Conservation (phyloP, 2,888 invertebrate species). For the Clivina fossor region DNA sequence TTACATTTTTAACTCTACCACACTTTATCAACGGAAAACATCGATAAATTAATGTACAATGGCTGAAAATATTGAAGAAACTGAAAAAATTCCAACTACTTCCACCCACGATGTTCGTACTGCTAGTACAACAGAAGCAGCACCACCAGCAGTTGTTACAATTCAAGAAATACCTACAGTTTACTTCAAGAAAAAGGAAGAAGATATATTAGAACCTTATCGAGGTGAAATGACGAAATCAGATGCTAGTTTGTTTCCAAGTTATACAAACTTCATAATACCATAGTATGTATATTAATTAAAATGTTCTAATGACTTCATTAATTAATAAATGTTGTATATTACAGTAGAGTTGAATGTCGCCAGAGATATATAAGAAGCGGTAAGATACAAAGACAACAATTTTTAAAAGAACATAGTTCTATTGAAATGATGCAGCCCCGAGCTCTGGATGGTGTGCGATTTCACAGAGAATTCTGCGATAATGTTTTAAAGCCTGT, state of each 20-base stretch:
- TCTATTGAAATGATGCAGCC: constrained; percentile 63
- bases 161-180: neutral
- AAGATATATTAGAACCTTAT: constrained; percentile 9
- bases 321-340: constrained; percentile 3
- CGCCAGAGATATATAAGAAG: constrained; percentile 60
- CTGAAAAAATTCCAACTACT: neutral
- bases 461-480: constrained; percentile 66
- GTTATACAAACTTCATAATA: constrained; percentile 59
- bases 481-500: constrained; percentile 55
- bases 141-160: no score
- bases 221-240: constrained; percentile 56
- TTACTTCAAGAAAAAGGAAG: neutral
- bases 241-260: constrained; percentile 64
- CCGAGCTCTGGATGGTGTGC: constrained; percentile 64
- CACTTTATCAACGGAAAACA: no score
- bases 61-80: no score
- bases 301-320: neutral
- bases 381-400: constrained; percentile 57
- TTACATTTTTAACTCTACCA: neutral
- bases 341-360: constrained; percentile 64
- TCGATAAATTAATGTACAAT: no score
- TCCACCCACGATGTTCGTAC: no score
- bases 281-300: constrained; percentile 62
- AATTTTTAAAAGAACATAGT: constrained; percentile 64
- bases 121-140: no score